Percentiles rank a stretch among this genome's conserved stretches.
Evolutionary conservation across 2,797 vertebrate genomes (phyloP).

Genomic region (Scleropages formosus): DNA sequence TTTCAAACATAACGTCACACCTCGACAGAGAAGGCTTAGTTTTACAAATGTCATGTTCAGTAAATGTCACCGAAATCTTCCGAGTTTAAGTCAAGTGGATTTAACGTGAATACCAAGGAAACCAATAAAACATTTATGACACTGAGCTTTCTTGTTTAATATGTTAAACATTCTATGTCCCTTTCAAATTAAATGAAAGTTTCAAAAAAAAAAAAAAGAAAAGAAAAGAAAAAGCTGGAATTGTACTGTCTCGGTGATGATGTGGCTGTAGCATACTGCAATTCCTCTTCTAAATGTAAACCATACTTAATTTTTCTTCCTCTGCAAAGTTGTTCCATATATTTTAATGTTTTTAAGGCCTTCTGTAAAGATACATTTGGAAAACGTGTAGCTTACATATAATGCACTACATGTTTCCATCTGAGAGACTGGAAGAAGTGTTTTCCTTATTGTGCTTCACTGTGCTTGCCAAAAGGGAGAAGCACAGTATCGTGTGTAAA

Average conservation of each 20-base stretch:
- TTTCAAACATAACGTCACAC: constrained; percentile 56
- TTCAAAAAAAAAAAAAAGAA: no score
- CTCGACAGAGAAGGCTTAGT: constrained; percentile 47
- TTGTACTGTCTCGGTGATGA: neutral
- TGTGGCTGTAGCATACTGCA: neutral
- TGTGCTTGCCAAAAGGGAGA: no score
- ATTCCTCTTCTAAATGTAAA: neutral
- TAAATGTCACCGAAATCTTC: constrained; percentile 11
- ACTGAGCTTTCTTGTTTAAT: constrained; percentile 18
- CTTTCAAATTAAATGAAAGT: no score
- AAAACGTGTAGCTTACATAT: neutral
- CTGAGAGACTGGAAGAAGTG: neutral
- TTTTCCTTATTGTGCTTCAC: neutral
- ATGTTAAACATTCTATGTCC: neutral
- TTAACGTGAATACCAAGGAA: constrained; percentile 13
- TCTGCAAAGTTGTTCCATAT: no score
- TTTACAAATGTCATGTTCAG: constrained; percentile 31
- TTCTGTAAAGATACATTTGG: neutral
- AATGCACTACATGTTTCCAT: neutral
- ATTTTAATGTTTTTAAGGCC: neutral
- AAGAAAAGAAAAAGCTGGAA: no score
- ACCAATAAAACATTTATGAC: constrained; percentile 27
- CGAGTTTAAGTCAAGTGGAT: constrained; percentile 6
- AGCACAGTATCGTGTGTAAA: neutral
- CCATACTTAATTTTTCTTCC: neutral